Conservation (phyloP, 2,113 vertebrate species). For the Aegotheles bennettii region DNA sequence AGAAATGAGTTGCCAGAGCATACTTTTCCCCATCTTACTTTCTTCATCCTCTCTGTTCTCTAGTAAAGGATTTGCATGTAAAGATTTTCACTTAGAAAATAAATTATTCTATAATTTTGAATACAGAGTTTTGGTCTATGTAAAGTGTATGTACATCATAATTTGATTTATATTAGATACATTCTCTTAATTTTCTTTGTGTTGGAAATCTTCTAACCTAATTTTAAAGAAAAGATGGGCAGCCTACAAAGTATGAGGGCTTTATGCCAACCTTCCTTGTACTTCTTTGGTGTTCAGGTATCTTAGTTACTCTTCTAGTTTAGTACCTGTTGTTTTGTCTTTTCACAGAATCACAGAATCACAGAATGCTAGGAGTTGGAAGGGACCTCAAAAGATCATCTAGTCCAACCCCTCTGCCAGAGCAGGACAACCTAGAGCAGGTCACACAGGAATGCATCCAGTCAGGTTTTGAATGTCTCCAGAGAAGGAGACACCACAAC, state of each 20-base stretch:
- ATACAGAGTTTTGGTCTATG: background rate
- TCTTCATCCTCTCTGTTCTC: background rate
- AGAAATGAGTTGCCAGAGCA: background rate
- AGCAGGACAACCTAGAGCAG: too few relatives aligned
- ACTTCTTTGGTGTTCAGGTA: background rate
- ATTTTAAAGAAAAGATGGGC: background rate
- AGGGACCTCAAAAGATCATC: too few relatives aligned
- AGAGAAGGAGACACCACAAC: too few relatives aligned
- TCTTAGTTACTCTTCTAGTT: background rate
- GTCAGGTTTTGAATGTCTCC: too few relatives aligned
- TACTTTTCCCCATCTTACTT: accelerated
- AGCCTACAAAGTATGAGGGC: background rate
- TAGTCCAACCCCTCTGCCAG: too few relatives aligned
- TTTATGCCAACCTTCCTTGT: background rate
- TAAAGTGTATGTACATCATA: background rate
- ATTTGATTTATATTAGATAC: background rate
- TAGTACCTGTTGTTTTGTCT: background rate
- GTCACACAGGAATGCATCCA: too few relatives aligned
- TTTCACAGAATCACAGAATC: too few relatives aligned
- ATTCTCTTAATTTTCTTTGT: background rate
- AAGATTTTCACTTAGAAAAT: background rate
- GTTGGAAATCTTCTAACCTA: background rate
- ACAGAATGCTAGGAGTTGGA: too few relatives aligned
- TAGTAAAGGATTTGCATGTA: background rate
- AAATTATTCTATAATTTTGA: background rate